Evolutionary conservation across 2,888 invertebrate genomes (phyloP), one percentile per base, ranked within the genome.

Genomic region (Melitaea athalia): DNA sequence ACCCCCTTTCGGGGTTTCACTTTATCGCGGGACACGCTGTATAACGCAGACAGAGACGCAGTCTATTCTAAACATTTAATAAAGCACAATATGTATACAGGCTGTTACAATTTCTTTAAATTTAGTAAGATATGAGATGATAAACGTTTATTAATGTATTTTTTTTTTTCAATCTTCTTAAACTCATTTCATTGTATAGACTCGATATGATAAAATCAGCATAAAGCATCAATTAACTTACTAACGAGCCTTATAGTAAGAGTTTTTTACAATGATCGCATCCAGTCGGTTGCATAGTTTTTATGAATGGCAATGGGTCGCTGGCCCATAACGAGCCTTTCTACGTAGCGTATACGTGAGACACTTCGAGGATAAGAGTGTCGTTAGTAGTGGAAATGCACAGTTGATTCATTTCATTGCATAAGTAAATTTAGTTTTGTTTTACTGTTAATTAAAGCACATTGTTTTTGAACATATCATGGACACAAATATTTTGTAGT

Each of bases 271-370:
- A 63, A 33, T 59, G 63, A 52, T 57, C 73, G 52, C 65, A 67
- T 71, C 70, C 59, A 74, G 38, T 38, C 47, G n/a, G 71, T 70
- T 57, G 68, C 59, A 72, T 67, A 65, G 47, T 38, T 52, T 24
- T 24, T 52, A 59, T 67, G 67, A 64, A 65, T 59, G 61, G 64
- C 53, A 60, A 12, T 64, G 70, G 87, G 88, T 88, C 85, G 84
- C 88, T 81, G 88, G 88, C 86, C 85, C 84, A 87, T 88, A 87
- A 89, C 88, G 89, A 87, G 85, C 82, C 84, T 85, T 84, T 84
- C 81, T 84, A 81, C 81, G 81, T 85, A 81, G 42, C 79, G 81
- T 77, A 77, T 79, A 76, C 79, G 78, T 80, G 83, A 79, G 79
- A 75, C 79, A 79, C 81, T 73, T 75, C 74, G 75, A 72, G 72